Conservation (phyloP, 2,888 invertebrate species). For the Shargacucullia verbasci region DNA sequence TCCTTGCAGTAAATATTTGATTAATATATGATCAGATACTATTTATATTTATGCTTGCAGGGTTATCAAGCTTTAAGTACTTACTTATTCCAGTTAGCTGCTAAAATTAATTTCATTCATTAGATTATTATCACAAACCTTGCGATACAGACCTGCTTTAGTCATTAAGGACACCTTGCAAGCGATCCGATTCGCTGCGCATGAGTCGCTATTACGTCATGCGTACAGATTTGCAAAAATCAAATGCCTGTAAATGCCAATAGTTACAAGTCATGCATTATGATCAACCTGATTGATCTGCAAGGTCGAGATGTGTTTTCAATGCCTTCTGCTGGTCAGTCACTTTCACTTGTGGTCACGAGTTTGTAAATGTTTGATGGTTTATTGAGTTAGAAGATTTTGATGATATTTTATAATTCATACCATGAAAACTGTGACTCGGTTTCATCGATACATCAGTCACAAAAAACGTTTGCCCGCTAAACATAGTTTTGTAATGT, state of each 20-base stretch:
- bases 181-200: slow-evolving; percentile 27
- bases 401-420: no score
- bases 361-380: slow-evolving; percentile 26
- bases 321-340: slow-evolving; percentile 37
- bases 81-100: no score
- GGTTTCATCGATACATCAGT: no score
- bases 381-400: neutral
- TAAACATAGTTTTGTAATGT: no score
- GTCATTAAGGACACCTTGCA: slow-evolving; percentile 41
- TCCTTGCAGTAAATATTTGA: no score
- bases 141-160: slow-evolving; percentile 11
- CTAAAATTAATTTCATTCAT: no score
- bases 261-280: slow-evolving; percentile 49
- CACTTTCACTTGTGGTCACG: slow-evolving; percentile 56
- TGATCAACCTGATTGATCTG: slow-evolving; percentile 43
- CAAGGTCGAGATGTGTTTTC: slow-evolving; percentile 56
- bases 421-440: no score
- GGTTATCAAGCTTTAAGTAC: no score
- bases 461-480: no score
- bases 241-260: slow-evolving; percentile 29
- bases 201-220: slow-evolving; percentile 44
- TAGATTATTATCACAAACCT: neutral
- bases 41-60: no score
- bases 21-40: no score
- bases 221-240: slow-evolving; percentile 40